Percentiles rank a stretch among this genome's conserved stretches.
These are phyloP conservation scores for Apostichopus leukothele DNA, from an alignment of 53 echinoderm and acorn worm genomes.

Conservation along the genomic window DNA sequence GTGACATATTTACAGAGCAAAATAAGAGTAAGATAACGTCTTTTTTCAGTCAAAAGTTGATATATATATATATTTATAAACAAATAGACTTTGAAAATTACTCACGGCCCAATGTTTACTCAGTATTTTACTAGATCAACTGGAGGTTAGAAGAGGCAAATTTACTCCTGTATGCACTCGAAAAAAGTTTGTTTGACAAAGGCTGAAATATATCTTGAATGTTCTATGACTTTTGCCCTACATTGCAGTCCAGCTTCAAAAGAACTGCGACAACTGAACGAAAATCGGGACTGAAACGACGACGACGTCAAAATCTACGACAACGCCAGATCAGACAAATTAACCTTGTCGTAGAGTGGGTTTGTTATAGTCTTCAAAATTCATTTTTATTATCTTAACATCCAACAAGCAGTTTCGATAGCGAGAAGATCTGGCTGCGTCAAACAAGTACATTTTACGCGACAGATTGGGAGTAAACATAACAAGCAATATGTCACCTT, in stretches of 20 bases:
- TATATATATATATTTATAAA: no score
- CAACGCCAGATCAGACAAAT: neutral
- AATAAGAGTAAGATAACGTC: no score
- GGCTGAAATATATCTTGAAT: no score
- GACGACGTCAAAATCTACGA: neutral
- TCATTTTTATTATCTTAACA: neutral
- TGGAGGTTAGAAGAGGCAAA: no score
- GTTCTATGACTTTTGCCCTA: neutral
- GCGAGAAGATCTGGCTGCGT: neutral
- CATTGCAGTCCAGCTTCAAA: neutral
- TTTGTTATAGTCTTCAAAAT: neutral
- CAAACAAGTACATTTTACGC: neutral
- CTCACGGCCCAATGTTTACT: no score
- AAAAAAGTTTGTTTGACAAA: no score
- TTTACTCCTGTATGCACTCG: no score
- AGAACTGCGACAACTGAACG: no score
- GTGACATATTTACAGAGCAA: no score
- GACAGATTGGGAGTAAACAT: conserved; percentile 24
- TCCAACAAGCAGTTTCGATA: neutral
- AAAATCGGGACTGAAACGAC: neutral
- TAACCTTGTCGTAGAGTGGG: neutral
- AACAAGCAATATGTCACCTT: neutral
- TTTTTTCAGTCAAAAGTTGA: no score
- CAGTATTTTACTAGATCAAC: no score
- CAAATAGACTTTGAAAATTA: no score